Conservation (phyloP, 1,140 invertebrate species). For the Euglossa dilemma region DNA sequence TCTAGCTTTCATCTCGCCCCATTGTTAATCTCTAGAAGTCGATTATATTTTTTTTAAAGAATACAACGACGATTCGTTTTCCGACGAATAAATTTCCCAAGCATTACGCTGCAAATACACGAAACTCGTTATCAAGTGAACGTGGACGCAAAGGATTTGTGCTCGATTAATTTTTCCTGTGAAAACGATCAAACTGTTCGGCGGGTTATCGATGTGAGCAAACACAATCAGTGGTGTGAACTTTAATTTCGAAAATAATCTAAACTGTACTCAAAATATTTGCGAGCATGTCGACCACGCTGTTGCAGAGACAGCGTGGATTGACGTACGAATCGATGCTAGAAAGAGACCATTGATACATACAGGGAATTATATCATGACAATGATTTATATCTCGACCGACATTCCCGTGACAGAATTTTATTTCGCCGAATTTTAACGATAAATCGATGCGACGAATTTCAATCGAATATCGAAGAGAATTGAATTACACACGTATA, state of each 20-base stretch:
- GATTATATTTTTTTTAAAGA: no score
- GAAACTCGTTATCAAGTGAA: no score
- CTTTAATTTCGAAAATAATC: constrained; percentile 26
- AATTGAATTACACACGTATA: no score
- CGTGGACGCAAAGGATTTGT: no score
- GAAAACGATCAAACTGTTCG: not conserved
- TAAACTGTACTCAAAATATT: not conserved
- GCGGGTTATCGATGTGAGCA: not conserved
- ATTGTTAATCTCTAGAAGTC: no score
- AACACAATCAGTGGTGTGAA: not conserved
- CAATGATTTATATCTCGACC: not conserved
- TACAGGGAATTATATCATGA: not conserved
- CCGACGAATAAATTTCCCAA: no score
- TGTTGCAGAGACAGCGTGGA: not conserved
- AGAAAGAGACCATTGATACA: not conserved
- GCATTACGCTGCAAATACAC: no score
- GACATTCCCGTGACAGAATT: not conserved
- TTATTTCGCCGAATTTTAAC: not conserved
- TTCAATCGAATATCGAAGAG: not conserved
- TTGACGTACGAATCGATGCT: not conserved
- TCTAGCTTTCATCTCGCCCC: no score
- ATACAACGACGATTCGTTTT: no score
- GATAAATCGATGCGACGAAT: not conserved
- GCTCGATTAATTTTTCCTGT: no score
- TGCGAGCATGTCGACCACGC: not conserved